Percentiles rank a stretch among this genome's conserved stretches.
Conservation (phyloP, 2,888 invertebrate genomes). For the Chymomyza amoena region DNA sequence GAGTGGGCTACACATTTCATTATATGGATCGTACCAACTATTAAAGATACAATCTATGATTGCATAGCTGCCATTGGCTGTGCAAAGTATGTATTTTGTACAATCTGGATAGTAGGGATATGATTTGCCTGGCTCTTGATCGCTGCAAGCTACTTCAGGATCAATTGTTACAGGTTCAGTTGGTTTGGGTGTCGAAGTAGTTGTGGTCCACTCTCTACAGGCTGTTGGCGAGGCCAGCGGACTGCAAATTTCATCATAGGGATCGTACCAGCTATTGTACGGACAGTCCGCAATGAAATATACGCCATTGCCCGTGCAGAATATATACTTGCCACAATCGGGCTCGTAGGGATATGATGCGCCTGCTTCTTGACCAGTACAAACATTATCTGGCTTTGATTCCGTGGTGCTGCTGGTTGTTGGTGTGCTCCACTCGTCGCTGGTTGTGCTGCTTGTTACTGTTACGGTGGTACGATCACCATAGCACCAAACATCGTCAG, state of each 20-base stretch:
- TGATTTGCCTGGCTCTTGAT: slow-evolving; percentile 1
- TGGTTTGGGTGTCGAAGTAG: slow-evolving; percentile 25
- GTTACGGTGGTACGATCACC: slow-evolving; percentile 47
- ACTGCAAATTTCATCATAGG: slow-evolving; percentile 48
- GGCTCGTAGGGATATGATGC: slow-evolving; percentile 43
- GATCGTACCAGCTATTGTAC: slow-evolving; percentile 54
- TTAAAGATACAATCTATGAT: slow-evolving; percentile 28
- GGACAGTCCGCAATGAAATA: slow-evolving; percentile 48
- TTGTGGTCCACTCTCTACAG: slow-evolving; percentile 34
- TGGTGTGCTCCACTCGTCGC: slow-evolving; percentile 7
- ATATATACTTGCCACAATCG: slow-evolving; percentile 56
- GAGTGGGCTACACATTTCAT: slow-evolving; percentile 36
- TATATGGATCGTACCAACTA: slow-evolving; percentile 35
- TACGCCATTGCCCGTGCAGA: slow-evolving; percentile 46
- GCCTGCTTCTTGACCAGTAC: slow-evolving; percentile 27
- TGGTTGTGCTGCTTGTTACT: slow-evolving; percentile 23
- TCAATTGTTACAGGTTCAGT: slow-evolving; percentile 11
- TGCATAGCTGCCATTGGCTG: slow-evolving; percentile 12
- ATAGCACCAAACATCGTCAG: slow-evolving; percentile 48
- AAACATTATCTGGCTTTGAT: slow-evolving; percentile 43
- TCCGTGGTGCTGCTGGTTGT: slow-evolving; percentile 27
- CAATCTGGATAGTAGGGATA: slow-evolving; percentile 31
- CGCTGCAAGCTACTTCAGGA: slow-evolving; percentile 20
- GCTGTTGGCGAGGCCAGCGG: slow-evolving; percentile 53
- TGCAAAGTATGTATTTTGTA: slow-evolving; percentile 32